phyloP scores from a whole-genome alignment of 1,140 invertebrate species.

The Bactericera cockerelli region DNA sequence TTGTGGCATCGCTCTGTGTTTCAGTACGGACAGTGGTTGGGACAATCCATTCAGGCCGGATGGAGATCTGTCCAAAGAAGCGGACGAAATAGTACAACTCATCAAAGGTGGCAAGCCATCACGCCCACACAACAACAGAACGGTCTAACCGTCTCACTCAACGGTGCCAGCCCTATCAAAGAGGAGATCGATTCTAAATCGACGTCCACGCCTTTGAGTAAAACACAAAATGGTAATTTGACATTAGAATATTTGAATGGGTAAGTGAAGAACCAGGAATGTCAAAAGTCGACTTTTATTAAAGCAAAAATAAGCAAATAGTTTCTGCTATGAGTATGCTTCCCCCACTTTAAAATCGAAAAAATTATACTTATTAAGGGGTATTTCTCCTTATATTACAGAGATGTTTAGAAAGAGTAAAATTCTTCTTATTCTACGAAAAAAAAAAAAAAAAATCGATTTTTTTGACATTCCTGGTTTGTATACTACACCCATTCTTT shows the following conservation, averaged over 20 bases:
- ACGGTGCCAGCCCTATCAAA: constrained; percentile 7
- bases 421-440: no score
- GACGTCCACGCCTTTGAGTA: not conserved
- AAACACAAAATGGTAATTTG: not conserved
- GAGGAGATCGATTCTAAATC: constrained; percentile 4
- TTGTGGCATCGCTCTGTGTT: constrained; percentile 19
- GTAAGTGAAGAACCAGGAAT: no score
- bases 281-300: no score
- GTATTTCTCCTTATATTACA: no score
- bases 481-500: no score
- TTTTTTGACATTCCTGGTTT: no score
- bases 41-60: constrained; percentile 95
- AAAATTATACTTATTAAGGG: no score
- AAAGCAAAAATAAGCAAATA: not conserved
- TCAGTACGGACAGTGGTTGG: constrained; percentile 83
- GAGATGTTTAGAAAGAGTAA: no score
- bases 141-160: not conserved
- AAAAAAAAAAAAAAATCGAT: no score
- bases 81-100: constrained; percentile 87
- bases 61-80: constrained; percentile 83
- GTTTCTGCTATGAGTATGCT: no score
- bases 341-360: no score
- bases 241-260: no score
- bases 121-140: constrained; percentile 39
- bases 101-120: constrained; percentile 77